phyloP scores from a whole-genome alignment of 2,797 vertebrate genomes.

The Chrosomus eos region DNA sequence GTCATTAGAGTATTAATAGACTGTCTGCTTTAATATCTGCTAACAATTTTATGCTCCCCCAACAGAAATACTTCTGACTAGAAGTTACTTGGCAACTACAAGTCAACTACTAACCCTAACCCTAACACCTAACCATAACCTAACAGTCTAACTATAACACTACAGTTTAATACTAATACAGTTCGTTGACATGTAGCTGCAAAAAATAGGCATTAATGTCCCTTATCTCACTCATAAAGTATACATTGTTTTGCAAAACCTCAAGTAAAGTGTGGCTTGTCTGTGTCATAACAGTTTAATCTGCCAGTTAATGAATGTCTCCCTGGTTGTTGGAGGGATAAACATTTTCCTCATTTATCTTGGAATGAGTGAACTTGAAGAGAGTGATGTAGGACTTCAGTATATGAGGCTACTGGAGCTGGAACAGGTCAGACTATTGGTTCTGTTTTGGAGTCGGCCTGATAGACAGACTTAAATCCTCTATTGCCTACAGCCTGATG shows the following conservation, averaged over 20 bases:
- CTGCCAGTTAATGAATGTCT: not conserved
- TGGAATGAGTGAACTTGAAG: not conserved
- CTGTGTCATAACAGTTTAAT: not conserved
- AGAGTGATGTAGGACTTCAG: not conserved
- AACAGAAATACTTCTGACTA: too few species aligned
- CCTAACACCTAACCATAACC: too few species aligned
- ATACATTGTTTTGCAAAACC: not conserved
- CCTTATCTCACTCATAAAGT: not conserved
- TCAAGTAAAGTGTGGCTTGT: not conserved
- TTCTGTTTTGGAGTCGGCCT: conserved; percentile 2
- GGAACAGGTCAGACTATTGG: not conserved
- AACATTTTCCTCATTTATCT: conserved; percentile 35
- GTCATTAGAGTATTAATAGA: too few species aligned
- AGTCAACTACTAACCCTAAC: too few species aligned
- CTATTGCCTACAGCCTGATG: not conserved
- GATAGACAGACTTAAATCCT: conserved; percentile 35
- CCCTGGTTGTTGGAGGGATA: conserved; percentile 22
- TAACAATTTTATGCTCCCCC: too few species aligned
- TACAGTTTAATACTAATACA: too few species aligned
- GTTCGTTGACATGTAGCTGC: too few species aligned
- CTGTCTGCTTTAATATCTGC: too few species aligned
- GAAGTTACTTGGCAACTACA: too few species aligned
- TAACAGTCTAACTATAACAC: too few species aligned
- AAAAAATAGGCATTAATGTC: not conserved
- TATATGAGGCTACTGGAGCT: not conserved